These are phyloP conservation scores for Coptodon bakossiorum DNA, from an alignment of 2,113 vertebrate species.

Conservation along the genomic window DNA sequence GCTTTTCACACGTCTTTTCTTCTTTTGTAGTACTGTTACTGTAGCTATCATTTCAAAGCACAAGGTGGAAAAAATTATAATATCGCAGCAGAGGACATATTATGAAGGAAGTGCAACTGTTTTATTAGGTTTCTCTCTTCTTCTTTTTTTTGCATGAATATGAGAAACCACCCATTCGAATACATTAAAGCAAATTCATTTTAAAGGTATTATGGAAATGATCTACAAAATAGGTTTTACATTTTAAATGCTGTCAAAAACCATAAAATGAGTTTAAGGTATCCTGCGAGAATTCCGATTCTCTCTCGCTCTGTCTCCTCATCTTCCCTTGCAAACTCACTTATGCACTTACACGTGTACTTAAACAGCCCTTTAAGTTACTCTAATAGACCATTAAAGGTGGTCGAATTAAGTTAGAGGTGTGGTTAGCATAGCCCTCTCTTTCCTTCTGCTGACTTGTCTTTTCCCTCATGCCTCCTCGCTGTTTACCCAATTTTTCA, in stretches of 20 bases:
- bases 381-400: slow-evolving; percentile 8
- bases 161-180: neutral
- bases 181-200: neutral
- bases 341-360: neutral
- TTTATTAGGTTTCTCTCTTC: neutral
- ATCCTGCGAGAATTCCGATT: neutral
- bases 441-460: neutral
- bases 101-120: neutral
- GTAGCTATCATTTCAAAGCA: slow-evolving; percentile 51
- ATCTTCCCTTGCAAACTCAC: neutral
- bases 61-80: slow-evolving; percentile 24
- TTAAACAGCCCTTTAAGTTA: slow-evolving; percentile 2
- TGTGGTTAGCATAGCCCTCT: neutral
- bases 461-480: neutral
- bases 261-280: neutral
- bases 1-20: slow-evolving; percentile 60
- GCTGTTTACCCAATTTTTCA: neutral
- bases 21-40: slow-evolving; percentile 44
- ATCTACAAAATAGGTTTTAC: neutral
- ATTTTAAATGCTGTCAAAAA: neutral
- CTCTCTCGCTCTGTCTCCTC: neutral
- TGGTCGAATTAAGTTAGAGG: slow-evolving; percentile 20
- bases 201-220: neutral
- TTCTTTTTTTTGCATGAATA: neutral
- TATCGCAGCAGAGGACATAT: slow-evolving; percentile 7